Evolutionary conservation across 2,113 vertebrate species (phyloP).

Genomic region (Planiliza haematocheilus): DNA sequence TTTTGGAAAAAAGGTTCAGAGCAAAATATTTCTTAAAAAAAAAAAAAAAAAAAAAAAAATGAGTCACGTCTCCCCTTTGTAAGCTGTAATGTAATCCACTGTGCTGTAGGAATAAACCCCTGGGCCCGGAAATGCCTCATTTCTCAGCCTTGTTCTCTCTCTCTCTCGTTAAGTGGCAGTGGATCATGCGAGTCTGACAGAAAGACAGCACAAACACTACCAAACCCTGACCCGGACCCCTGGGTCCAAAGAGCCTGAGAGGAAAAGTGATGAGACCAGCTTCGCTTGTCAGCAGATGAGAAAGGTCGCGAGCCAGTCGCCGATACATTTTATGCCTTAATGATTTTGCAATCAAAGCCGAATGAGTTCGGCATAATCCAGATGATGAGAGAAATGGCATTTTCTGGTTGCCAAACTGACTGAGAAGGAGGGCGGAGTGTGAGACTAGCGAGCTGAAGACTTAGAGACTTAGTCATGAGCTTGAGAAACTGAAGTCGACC

Average conservation of each 20-base stretch:
- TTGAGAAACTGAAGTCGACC: conserved; percentile 59
- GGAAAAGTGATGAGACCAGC: conserved; percentile 57
- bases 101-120: conserved; percentile 70
- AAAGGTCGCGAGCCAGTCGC: conserved; percentile 68
- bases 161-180: conserved; percentile 67
- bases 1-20: conserved; percentile 15
- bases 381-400: conserved; percentile 53
- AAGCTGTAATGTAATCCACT: conserved; percentile 70
- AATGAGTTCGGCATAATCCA: conserved; percentile 54
- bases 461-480: conserved; percentile 55
- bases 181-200: conserved; percentile 72
- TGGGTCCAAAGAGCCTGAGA: conserved; percentile 76
- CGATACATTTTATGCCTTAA: conserved; percentile 45
- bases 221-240: conserved; percentile 72
- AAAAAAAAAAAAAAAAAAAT: conserved; percentile 14
- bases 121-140: conserved; percentile 76
- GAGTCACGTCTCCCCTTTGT: conserved; percentile 34
- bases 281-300: conserved; percentile 60
- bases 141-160: conserved; percentile 69
- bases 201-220: conserved; percentile 66
- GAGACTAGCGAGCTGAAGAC: conserved; percentile 47
- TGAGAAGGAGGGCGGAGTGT: conserved; percentile 37
- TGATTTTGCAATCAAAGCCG: conserved; percentile 63
- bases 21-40: conserved; percentile 24
- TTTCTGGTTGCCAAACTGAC: conserved; percentile 57